Conservation (phyloP, 2,888 invertebrate genomes). For the Pristionchus fissidentatus region DNA sequence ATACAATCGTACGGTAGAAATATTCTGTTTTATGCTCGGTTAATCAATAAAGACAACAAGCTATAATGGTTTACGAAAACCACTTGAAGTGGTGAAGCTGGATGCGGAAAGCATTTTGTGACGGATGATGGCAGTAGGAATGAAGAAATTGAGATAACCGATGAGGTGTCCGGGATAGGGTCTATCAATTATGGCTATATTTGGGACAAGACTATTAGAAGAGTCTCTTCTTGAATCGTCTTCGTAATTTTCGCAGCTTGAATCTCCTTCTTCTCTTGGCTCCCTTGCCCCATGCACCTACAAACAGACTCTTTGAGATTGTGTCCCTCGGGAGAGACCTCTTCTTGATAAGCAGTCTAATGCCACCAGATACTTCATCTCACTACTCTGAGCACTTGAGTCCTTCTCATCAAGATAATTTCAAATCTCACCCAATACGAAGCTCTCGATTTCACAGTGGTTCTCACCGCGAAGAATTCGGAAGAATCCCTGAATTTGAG, state of each 20-base stretch:
- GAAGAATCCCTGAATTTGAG: constrained; percentile 84
- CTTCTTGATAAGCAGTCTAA: constrained; percentile 10
- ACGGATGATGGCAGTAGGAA: constrained; percentile 19
- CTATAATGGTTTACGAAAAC: background rate
- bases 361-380: constrained; percentile 23
- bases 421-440: constrained; percentile 82
- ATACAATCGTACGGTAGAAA: background rate
- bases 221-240: constrained; percentile 57
- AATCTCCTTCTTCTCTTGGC: constrained; percentile 67
- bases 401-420: constrained; percentile 25
- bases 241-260: constrained; percentile 67
- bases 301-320: constrained; percentile 32
- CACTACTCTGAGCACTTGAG: background rate
- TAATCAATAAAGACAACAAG: constrained; percentile 7
- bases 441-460: constrained; percentile 91
- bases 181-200: constrained; percentile 13
- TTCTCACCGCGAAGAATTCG: constrained; percentile 87
- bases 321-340: background rate
- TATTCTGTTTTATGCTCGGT: constrained; percentile 14
- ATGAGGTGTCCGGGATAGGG: constrained; percentile 13
- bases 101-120: background rate
- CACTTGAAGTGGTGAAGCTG: background rate
- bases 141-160: constrained; percentile 35
- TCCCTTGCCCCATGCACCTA: constrained; percentile 71
- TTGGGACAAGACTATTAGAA: constrained; percentile 31